Evolutionary conservation across 1,140 invertebrate species (phyloP).

Genomic region (Drosophila erecta): DNA sequence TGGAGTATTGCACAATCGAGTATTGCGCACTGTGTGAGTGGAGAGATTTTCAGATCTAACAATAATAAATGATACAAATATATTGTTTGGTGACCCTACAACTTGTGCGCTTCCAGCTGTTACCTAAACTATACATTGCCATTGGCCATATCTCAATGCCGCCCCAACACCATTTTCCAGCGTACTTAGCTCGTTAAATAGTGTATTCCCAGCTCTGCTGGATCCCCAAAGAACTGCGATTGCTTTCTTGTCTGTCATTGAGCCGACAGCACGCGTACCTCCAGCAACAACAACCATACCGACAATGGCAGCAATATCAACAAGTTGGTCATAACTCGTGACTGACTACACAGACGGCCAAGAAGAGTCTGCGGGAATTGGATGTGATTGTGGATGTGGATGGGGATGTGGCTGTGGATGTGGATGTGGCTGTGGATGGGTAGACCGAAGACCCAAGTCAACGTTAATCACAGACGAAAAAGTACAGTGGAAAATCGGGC

Average conservation of each 20-base stretch:
- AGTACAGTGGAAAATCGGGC: neutral
- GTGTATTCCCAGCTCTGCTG: conserved; percentile 9
- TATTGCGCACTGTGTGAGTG: no score
- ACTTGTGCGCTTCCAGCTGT: neutral
- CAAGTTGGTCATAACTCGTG: conserved; percentile 58
- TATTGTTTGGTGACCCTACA: neutral
- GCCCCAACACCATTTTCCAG: neutral
- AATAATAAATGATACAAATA: neutral
- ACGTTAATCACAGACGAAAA: conserved; percentile 68
- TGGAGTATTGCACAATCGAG: neutral
- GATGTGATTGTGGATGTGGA: neutral
- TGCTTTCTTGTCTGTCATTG: conserved; percentile 50
- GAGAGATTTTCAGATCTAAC: no score
- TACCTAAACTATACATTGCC: neutral
- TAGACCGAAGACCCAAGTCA: conserved; percentile 48
- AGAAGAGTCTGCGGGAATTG: conserved; percentile 17
- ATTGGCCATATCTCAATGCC: neutral
- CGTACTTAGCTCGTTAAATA: neutral
- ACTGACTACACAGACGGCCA: conserved; percentile 42
- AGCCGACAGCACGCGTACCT: conserved; percentile 53
- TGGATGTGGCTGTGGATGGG: conserved; percentile 1
- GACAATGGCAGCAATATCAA: conserved; percentile 28
- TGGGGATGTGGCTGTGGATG: neutral
- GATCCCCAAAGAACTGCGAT: conserved; percentile 17
- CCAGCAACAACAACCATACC: conserved; percentile 10